Evolutionary conservation across 2,797 vertebrate genomes (phyloP).

Genomic region (Enteromius fasciolatus): DNA sequence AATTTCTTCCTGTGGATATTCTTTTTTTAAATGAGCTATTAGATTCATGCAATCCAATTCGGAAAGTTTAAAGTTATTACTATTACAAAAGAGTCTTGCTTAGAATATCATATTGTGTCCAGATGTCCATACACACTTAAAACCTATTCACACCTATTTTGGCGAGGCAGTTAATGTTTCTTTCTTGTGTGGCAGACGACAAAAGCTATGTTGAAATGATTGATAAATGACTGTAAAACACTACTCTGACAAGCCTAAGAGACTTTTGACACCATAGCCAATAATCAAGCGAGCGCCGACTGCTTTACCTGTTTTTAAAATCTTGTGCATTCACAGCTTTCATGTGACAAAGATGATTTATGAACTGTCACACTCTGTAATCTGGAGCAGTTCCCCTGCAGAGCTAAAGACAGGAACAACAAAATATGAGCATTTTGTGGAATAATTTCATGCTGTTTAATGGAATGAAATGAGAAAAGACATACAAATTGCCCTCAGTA

Average conservation of each 20-base stretch:
- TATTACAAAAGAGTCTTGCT: background rate
- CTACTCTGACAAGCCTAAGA: conserved; percentile 24
- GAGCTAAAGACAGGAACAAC: conserved; percentile 23
- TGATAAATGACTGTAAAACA: conserved; percentile 23
- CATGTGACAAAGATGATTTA: conserved; percentile 40
- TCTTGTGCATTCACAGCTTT: conserved; percentile 18
- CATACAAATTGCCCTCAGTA: conserved; percentile 6
- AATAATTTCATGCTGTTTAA: conserved; percentile 32
- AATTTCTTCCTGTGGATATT: background rate
- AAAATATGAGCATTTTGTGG: background rate
- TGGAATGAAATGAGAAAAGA: conserved; percentile 29
- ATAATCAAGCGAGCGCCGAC: conserved; percentile 21
- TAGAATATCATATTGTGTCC: background rate
- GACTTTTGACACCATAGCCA: conserved; percentile 36
- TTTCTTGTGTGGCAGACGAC: background rate
- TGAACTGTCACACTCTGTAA: conserved; percentile 43
- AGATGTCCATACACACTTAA: background rate
- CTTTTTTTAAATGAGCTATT: background rate
- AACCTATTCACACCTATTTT: background rate
- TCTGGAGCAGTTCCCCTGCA: conserved; percentile 29
- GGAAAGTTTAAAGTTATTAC: background rate
- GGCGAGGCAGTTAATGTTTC: background rate
- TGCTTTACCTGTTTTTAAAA: conserved; percentile 31
- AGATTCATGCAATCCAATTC: background rate
- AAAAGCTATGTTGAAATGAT: conserved; percentile 24